Base-by-base conservation (phyloP, 1,140 invertebrate genomes). In the Macrocentrus cingulum region DNA sequence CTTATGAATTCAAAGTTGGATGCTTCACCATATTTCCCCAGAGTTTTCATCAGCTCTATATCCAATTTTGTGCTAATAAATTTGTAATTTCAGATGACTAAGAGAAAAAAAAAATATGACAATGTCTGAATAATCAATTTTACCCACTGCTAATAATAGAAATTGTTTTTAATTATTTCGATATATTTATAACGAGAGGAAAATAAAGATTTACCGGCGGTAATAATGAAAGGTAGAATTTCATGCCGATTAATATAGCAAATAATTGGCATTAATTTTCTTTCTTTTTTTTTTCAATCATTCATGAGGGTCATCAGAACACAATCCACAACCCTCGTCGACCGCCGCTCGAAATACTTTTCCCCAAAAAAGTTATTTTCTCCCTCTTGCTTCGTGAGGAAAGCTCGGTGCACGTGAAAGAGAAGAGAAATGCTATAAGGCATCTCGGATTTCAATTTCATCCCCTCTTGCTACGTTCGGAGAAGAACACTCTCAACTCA, bases 391-490 rank as follows among this genome's bases (percentile, higher is more conserved):
- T 18, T 39, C n/a, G n/a, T 49, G 36, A 49, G 16, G 32, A 37
- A 25, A 15, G 16, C 25, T n/a, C n/a, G n/a, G n/a, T n/a, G n/a
- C n/a, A n/a, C n/a, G n/a, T n/a, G n/a, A 11, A 34, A 32, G 29
- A 50, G 13, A 11, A 41, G 44, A 23, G 32, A 60, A 56, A 62
- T 49, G n/a, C n/a, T n/a, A n/a, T 52, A 50, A 62, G 42, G 66
- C 53, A 66, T 70, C 71, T 75, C 66, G 61, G 72, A 76, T 76
- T 77, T 76, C 73, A 75, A 76, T 77, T 75, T 75, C 65, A 65
- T 37, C 67, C 67, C 34, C 29, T 34, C 7, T 32, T 50, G 7
- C 22, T 23, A n/a, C 19, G 8, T n/a, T n/a, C 13, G 13, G 64
- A 66, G 66, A 72, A 74, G 69, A 76, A 71, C 69, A 69, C 68